Evolutionary conservation across 1,140 invertebrate genomes (phyloP).

Genomic region (Eubasilissa regina): DNA sequence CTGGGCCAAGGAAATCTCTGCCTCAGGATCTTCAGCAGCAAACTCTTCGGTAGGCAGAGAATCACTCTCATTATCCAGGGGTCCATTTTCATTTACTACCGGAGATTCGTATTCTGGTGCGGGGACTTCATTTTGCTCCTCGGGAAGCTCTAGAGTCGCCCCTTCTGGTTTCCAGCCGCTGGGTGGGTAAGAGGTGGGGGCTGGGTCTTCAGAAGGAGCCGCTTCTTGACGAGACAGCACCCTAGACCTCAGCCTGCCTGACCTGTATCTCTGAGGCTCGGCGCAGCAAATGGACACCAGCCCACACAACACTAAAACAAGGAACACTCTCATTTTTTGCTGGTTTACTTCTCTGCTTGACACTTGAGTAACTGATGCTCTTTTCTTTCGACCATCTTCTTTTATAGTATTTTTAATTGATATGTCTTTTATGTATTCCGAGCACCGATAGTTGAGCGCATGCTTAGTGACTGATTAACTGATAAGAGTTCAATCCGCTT

Average conservation of each 20-base stretch:
- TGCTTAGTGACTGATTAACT: background rate
- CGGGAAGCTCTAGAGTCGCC: slow-evolving; percentile 66
- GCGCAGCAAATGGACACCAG: slow-evolving; percentile 3
- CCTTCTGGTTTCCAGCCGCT: slow-evolving; percentile 66
- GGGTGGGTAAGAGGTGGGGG: slow-evolving; percentile 53
- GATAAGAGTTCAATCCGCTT: slow-evolving; percentile 8
- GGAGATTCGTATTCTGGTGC: slow-evolving; percentile 53
- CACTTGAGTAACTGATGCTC: slow-evolving; percentile 21
- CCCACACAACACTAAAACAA: background rate
- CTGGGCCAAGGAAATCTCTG: too few species aligned
- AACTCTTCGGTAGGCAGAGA: slow-evolving; percentile 62
- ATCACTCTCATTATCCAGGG: slow-evolving; percentile 64
- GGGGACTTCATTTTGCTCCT: slow-evolving; percentile 63
- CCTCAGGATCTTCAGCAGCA: slow-evolving; percentile 60
- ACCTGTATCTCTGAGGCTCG: slow-evolving; percentile 49
- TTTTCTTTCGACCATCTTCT: background rate
- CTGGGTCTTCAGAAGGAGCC: slow-evolving; percentile 16
- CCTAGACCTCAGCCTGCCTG: slow-evolving; percentile 46
- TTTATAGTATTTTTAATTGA: background rate
- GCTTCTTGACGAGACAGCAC: slow-evolving; percentile 51
- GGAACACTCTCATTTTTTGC: slow-evolving; percentile 49
- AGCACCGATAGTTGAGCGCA: background rate
- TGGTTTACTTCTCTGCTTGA: background rate
- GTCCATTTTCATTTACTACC: background rate
- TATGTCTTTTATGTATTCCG: too few species aligned